Evolutionary conservation across 2,113 vertebrate species (phyloP).

Genomic region (Eubucco bourcierii): DNA sequence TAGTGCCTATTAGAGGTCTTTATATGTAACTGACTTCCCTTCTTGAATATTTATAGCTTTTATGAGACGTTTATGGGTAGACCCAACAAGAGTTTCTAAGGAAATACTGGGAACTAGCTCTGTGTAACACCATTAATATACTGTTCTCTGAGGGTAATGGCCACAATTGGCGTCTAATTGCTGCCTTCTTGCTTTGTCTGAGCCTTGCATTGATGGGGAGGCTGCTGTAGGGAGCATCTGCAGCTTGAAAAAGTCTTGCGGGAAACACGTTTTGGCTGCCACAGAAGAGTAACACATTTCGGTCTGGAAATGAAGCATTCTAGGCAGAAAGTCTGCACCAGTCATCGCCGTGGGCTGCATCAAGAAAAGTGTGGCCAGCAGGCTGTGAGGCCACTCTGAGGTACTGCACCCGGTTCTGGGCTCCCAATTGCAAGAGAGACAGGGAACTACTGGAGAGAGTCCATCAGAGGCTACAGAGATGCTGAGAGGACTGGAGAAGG

Average conservation of each 20-base stretch:
- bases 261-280: slow-evolving; percentile 40
- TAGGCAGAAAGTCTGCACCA: neutral
- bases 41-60: slow-evolving; percentile 74
- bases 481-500: no score
- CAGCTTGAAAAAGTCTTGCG: neutral
- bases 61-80: slow-evolving; percentile 69
- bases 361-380: no score
- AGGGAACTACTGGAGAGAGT: no score
- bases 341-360: neutral
- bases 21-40: slow-evolving; percentile 68
- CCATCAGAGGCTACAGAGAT: no score
- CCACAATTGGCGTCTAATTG: slow-evolving; percentile 61
- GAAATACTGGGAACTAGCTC: slow-evolving; percentile 69
- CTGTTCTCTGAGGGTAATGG: slow-evolving; percentile 57
- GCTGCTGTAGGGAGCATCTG: neutral
- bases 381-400: no score
- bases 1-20: slow-evolving; percentile 68
- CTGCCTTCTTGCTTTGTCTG: neutral
- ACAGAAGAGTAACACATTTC: neutral
- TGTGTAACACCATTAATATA: slow-evolving; percentile 65
- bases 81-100: slow-evolving; percentile 65
- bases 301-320: neutral
- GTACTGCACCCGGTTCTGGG: no score
- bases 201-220: slow-evolving; percentile 25
- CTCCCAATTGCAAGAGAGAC: no score